phyloP scores from a whole-genome alignment of 1,140 invertebrate species.

The honey bee (Apis mellifera) region DNA sequence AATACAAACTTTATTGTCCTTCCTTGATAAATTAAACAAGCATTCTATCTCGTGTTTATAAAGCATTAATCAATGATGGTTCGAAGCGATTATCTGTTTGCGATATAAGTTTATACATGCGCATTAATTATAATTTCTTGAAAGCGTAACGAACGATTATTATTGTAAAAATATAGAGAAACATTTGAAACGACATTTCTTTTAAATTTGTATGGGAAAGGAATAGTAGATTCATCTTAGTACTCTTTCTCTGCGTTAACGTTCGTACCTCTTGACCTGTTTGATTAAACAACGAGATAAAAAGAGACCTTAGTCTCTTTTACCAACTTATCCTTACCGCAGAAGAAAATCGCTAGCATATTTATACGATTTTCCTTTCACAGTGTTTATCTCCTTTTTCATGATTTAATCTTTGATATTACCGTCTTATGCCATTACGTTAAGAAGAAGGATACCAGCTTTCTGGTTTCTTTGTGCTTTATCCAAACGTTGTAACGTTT shows the following conservation, averaged over 20 bases:
- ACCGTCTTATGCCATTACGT: constrained; percentile 7
- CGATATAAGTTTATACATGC: too few relatives aligned
- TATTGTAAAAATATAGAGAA: background rate
- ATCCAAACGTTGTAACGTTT: too few relatives aligned
- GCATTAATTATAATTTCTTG: background rate
- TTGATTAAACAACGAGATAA: constrained; percentile 27
- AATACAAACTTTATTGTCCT: too few relatives aligned
- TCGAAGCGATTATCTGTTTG: too few relatives aligned
- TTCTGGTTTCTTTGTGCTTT: background rate
- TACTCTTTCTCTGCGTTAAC: background rate
- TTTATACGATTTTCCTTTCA: constrained; percentile 23
- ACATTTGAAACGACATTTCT: background rate
- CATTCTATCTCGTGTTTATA: too few relatives aligned
- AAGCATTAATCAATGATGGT: too few relatives aligned
- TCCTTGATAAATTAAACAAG: too few relatives aligned
- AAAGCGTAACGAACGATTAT: background rate
- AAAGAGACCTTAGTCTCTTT: background rate
- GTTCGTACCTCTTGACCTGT: background rate
- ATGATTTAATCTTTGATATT: constrained; percentile 47
- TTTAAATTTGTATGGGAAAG: background rate
- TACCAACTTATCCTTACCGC: constrained; percentile 8
- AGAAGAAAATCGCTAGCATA: constrained; percentile 13
- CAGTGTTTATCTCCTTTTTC: background rate
- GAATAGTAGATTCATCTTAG: too few relatives aligned
- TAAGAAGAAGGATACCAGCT: background rate